phyloP scores from a whole-genome alignment of 2,888 invertebrate genomes.

The Lasioglossum zephyrum region DNA sequence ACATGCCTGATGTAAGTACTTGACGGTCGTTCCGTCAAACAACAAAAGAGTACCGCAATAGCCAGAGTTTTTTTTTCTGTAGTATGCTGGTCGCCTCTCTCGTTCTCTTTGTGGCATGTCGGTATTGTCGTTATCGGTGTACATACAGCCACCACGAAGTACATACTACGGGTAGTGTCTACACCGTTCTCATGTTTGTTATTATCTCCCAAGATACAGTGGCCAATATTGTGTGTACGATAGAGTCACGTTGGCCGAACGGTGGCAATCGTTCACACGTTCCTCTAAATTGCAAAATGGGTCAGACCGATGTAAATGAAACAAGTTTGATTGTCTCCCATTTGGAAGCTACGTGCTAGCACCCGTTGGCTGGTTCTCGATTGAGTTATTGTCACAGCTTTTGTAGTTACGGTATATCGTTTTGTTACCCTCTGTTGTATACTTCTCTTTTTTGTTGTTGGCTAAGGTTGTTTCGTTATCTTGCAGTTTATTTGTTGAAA shows the following conservation, averaged over 20 bases:
- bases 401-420: constrained; percentile 23
- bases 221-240: constrained; percentile 17
- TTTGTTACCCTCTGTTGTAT: constrained; percentile 38
- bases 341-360: constrained; percentile 34
- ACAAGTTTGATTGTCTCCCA: constrained; percentile 26
- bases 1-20: constrained; percentile 95
- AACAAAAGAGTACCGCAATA: constrained; percentile 35
- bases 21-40: constrained; percentile 35
- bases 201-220: constrained; percentile 20
- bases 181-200: constrained; percentile 19
- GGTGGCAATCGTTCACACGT: constrained; percentile 25
- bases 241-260: constrained; percentile 31
- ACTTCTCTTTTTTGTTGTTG: constrained; percentile 26
- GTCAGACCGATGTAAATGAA: constrained; percentile 28
- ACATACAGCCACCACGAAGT: constrained; percentile 40
- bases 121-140: constrained; percentile 72
- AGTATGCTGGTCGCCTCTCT: constrained; percentile 66
- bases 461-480: constrained; percentile 31
- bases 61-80: constrained; percentile 62
- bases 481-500: constrained; percentile 35
- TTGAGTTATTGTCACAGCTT: constrained; percentile 19
- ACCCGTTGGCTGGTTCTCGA: constrained; percentile 25
- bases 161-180: constrained; percentile 21
- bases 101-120: constrained; percentile 75
- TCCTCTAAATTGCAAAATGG: constrained; percentile 38